These are phyloP conservation scores for Epinephelus awoara DNA, from an alignment of 2,797 vertebrate genomes.

Conservation along the genomic window DNA sequence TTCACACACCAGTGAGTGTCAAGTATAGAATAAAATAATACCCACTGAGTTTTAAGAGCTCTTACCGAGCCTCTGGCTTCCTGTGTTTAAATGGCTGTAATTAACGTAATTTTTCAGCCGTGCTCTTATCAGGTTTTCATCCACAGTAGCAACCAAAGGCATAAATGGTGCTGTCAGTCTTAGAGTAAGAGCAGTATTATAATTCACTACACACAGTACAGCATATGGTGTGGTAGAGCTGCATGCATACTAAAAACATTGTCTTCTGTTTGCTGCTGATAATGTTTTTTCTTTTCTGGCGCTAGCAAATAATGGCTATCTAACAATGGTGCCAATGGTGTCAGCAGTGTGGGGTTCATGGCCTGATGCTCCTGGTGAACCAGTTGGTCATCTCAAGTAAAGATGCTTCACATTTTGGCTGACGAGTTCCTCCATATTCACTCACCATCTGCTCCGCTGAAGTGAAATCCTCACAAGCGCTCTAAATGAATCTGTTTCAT, in stretches of 20 bases:
- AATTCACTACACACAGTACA: not conserved
- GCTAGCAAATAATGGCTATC: not conserved
- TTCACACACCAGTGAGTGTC: conserved; percentile 23
- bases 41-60: conserved; percentile 31
- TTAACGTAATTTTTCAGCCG: conserved; percentile 15
- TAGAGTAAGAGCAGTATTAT: not conserved
- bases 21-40: conserved; percentile 26
- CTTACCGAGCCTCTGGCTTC: conserved; percentile 24
- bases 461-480: conserved; percentile 8
- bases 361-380: conserved; percentile 10
- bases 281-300: not conserved
- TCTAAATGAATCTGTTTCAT: conserved; percentile 12
- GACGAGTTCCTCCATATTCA: conserved; percentile 23
- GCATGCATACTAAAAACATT: not conserved
- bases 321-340: not conserved
- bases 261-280: not conserved
- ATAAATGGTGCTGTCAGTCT: not conserved
- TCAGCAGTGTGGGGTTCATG: not conserved
- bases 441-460: conserved; percentile 16
- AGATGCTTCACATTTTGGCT: conserved; percentile 4
- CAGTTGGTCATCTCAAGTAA: not conserved
- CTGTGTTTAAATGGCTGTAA: conserved; percentile 2
- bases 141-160: not conserved
- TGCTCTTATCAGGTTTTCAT: conserved; percentile 15
- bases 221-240: not conserved